Evolutionary conservation across 2,113 vertebrate species (phyloP).

Genomic region (Gadus chalcogrammus): DNA sequence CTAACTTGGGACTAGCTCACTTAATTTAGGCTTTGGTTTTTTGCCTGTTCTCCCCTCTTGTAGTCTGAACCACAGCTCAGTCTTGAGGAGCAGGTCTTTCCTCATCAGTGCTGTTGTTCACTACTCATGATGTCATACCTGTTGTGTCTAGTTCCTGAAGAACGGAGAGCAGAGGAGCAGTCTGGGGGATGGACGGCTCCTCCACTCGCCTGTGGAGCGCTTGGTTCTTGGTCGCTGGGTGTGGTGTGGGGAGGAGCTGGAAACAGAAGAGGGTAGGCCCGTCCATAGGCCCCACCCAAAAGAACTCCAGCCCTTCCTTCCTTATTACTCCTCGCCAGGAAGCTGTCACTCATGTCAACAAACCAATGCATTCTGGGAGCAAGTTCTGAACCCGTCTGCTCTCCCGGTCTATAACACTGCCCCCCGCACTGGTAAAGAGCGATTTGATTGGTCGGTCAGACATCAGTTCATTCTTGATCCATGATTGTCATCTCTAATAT

Average conservation of each 20-base stretch:
- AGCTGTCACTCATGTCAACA: conserved; percentile 42
- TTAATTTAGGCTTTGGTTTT: no score
- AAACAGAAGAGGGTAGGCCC: conserved; percentile 9
- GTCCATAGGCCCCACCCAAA: neutral
- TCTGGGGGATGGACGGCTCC: neutral
- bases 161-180: conserved; percentile 12
- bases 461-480: neutral
- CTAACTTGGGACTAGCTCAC: no score
- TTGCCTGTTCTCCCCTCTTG: no score
- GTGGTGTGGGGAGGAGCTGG: conserved; percentile 47
- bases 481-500: neutral
- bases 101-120: neutral
- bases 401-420: conserved; percentile 40
- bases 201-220: conserved; percentile 1
- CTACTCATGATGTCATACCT: neutral
- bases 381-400: conserved; percentile 52
- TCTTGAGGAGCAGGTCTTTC: neutral
- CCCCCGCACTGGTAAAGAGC: conserved; percentile 53
- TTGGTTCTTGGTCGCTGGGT: conserved; percentile 37
- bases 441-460: neutral
- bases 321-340: conserved; percentile 45
- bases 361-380: conserved; percentile 31
- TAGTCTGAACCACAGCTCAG: no score
- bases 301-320: conserved; percentile 25
- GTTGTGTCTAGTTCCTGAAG: conserved; percentile 34